phyloP scores from a whole-genome alignment of 1,140 invertebrate genomes.

The Chlorops oryzae region DNA sequence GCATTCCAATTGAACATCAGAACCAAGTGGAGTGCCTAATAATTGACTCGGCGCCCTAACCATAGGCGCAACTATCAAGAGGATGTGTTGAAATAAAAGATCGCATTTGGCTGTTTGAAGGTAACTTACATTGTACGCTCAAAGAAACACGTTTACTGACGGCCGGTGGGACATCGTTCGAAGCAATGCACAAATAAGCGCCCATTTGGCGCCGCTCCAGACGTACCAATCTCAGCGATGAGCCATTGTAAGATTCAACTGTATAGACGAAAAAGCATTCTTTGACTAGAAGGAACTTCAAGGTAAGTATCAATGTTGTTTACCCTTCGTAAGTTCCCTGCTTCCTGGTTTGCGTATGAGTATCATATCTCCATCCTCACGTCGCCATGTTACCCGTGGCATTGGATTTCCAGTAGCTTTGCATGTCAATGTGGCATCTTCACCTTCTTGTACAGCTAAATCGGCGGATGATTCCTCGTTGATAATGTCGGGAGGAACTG shows the following conservation, averaged over 20 bases:
- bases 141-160: conserved; percentile 80
- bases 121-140: conserved; percentile 86
- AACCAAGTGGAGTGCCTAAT: conserved; percentile 70
- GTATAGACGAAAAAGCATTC: conserved; percentile 44
- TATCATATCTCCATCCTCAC: conserved; percentile 65
- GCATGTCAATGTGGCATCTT: conserved; percentile 75
- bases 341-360: conserved; percentile 58
- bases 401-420: conserved; percentile 66
- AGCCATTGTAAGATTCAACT: conserved; percentile 70
- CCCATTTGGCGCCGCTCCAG: conserved; percentile 80
- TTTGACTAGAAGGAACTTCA: too few species aligned
- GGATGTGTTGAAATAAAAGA: background rate
- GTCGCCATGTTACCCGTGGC: conserved; percentile 64
- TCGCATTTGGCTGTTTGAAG: background rate
- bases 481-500: conserved; percentile 71
- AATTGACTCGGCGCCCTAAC: conserved; percentile 78
- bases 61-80: conserved; percentile 64
- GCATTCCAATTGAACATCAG: conserved; percentile 73
- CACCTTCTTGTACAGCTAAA: conserved; percentile 69
- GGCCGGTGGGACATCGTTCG: conserved; percentile 82
- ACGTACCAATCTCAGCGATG: conserved; percentile 63
- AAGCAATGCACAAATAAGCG: conserved; percentile 79
- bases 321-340: conserved; percentile 60
- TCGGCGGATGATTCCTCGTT: conserved; percentile 72
- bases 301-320: too few species aligned